Evolutionary conservation across 2,113 vertebrate species (phyloP), one percentile per base, ranked within the genome.

Genomic region (Tapirus terrestris): DNA sequence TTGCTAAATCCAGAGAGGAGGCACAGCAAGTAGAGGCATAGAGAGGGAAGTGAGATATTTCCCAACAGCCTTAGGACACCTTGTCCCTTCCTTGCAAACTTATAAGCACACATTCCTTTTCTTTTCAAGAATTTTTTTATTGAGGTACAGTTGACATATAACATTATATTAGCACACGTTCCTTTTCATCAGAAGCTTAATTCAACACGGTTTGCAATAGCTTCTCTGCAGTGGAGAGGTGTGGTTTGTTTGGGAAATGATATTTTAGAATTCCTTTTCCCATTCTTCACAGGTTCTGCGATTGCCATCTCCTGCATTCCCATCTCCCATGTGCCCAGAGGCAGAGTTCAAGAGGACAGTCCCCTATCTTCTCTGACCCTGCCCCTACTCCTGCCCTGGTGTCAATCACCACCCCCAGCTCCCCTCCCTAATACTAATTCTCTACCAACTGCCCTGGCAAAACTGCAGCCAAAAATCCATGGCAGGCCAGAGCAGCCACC

Each of bases 251-350:
- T 70, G 94, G 94, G 20, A 79, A 89, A 8, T 25, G 53, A 27
- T 77, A 29, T 39, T 83, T 82, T 53, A 77, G 68, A 96, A 94
- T 91, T 82, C 65, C 75, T 33, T 91, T 60, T 93, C 45, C 45
- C 82, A 1, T 68, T 96, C 77, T 73, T 96, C 60, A 79, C 21
- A 56, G 73, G 8, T 73, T 82, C 82, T 86, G 29, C 9, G 9
- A 43, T 17, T 36, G 13, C 31, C 56, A 45, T 67, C 31, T 79
- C 65, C 73, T 27, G 14, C 29, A 80, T 0, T 29, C 12, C 45
- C 27, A 72, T n/a, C 58, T 89, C 77, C 68, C 68, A 53, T 6
- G 27, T 45, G 43, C 70, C 45, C 43, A 58, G 48, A 70, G 80
- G 73, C 73, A 73, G 58, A 76, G 25, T 56, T 94, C 73, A 75